These are phyloP conservation scores for Naso thynnoides DNA, from an alignment of 2,797 vertebrate genomes.

Conservation along the genomic window DNA sequence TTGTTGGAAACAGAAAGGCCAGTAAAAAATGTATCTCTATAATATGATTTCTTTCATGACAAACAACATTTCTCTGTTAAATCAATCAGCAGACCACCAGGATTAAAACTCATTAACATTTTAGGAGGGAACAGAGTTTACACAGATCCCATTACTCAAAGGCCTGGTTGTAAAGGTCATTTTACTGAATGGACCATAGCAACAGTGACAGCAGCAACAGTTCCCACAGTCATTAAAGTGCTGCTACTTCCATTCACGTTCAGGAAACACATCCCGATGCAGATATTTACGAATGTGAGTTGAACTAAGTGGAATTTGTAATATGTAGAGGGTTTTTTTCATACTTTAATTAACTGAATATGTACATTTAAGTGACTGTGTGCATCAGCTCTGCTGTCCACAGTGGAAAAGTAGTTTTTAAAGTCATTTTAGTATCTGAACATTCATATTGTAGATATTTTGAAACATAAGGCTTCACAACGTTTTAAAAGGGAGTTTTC, in stretches of 20 bases:
- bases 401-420: no score
- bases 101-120: constrained; percentile 42
- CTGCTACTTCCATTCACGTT: background rate
- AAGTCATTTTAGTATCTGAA: no score
- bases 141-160: constrained; percentile 43
- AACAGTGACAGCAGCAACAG: constrained; percentile 18
- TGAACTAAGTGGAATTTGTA: background rate
- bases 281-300: background rate
- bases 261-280: background rate
- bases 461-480: no score
- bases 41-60: no score
- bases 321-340: background rate
- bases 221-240: constrained; percentile 34
- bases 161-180: constrained; percentile 46
- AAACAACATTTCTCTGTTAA: background rate
- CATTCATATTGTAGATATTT: no score
- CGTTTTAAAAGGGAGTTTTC: no score
- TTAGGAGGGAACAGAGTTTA: constrained; percentile 25
- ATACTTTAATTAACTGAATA: background rate
- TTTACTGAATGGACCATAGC: constrained; percentile 33
- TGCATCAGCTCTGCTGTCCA: no score
- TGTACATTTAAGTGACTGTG: no score
- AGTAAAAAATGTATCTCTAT: background rate
- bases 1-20: background rate
- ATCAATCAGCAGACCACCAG: constrained; percentile 42